Evolutionary conservation across 2,888 invertebrate species (phyloP), one percentile per base, ranked within the genome.

Genomic region (Parnassius apollo): DNA sequence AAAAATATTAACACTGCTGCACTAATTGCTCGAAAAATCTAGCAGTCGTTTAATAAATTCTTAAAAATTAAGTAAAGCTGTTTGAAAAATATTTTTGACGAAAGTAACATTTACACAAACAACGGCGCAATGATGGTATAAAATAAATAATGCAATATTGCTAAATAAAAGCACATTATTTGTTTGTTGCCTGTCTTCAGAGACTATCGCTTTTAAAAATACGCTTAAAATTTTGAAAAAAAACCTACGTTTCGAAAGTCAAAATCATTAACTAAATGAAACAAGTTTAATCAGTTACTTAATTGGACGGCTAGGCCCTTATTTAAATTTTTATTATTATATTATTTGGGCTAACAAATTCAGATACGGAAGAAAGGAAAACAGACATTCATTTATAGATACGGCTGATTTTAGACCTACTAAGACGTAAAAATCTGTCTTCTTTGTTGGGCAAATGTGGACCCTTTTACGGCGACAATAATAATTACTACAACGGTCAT

Each of bases 61-160:
- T 83, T 87, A 86, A 69, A 81, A 82, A 83, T 78, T 82, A 85
- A 85, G 80, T 88, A 88, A 89, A 90, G 87, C 88, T 88, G 85
- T 88, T 83, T 75, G 75, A 80, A 82, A 35, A 80, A 75, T 76
- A 18, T 57, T 57, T 57, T 52, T 51, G 53, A 59, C 45, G 73
- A 76, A 72, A 63, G 61, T 61, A 66, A 48, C 45, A 52, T 25
- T 56, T 42, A 51, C 45, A 45, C 46, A 52, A 62, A 56, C 45
- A 62, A 48, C 25, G 51, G 63, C 60, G 60, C 56, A 53, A 42
- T 45, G 45, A 35, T 46, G 13, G 46, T 42, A 50, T 18, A 45
- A 44, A 51, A 55, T 51, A 48, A 55, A 48, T 7, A 52, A 18
- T 9, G 52, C 25, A 9, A 10, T 42, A 42, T 35, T 11, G 49